These are phyloP conservation scores for Cnemophilus loriae DNA, from an alignment of 2,113 vertebrate genomes.

Conservation along the genomic window DNA sequence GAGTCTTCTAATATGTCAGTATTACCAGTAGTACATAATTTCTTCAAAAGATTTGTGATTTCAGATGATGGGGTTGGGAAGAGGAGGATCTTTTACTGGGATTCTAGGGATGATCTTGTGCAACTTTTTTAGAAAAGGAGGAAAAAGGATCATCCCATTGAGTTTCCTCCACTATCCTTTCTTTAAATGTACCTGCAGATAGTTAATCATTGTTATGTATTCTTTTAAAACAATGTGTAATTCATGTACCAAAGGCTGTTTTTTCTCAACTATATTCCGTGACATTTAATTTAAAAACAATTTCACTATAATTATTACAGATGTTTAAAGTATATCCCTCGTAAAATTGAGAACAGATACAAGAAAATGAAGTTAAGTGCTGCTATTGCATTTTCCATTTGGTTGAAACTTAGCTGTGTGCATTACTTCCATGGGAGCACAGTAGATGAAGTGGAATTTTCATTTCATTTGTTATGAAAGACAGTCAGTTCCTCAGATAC, in stretches of 20 bases:
- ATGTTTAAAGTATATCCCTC: conserved; percentile 16
- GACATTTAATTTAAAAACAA: conserved; percentile 43
- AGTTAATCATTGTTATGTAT: background rate
- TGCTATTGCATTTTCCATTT: conserved; percentile 43
- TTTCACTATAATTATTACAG: conserved; percentile 29
- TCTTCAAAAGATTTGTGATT: background rate
- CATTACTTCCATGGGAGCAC: conserved; percentile 13
- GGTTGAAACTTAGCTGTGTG: conserved; percentile 3
- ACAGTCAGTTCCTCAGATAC: background rate
- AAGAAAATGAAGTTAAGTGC: conserved; percentile 37
- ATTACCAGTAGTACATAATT: background rate
- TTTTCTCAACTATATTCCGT: background rate
- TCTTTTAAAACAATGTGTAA: background rate
- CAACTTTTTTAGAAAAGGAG: background rate
- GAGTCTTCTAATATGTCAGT: fast-evolving
- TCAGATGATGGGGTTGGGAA: background rate
- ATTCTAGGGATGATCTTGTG: background rate
- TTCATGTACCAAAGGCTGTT: background rate
- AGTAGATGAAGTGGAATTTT: conserved; percentile 34
- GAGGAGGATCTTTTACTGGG: background rate
- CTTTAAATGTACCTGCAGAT: background rate
- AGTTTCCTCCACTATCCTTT: background rate
- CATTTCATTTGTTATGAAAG: conserved; percentile 4
- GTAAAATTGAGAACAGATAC: conserved; percentile 34
- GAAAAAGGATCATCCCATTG: background rate